Evolutionary conservation across 2,888 invertebrate genomes (phyloP), one percentile per base, ranked within the genome.

Genomic region (Auanema freiburgensis): DNA sequence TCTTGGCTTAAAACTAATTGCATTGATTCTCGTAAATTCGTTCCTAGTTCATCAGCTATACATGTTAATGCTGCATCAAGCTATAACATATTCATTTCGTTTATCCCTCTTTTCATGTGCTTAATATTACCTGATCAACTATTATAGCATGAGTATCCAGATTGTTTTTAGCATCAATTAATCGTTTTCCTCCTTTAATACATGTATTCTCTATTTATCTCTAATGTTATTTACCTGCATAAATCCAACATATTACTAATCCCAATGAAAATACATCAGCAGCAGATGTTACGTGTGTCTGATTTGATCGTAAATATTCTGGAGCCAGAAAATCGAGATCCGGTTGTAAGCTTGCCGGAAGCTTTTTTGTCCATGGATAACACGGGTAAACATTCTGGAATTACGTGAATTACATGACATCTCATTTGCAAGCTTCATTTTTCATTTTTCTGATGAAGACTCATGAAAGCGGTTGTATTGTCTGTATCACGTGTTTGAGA

Each of bases 221-320:
- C n/a, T n/a, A n/a, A n/a, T n/a, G n/a, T 24, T 40, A 54, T 63
- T 25, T 50, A 69, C 76, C 78, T 87, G 95, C 95, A 87, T 92
- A 96, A 63, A 96, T 89, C 64, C 94, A 89, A 84, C 92, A 92
- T 77, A 97, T 90, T 59, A 94, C 90, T 89, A 97, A 90, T 18
- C 96, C 97, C 74, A 97, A 87, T 0, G 95, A 93, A 86, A 91
- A 98, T 91, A 97, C 95, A 85, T 98, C 97, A 77, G 93, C 93
- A 51, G 91, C 88, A 59, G 91, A 90, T 84, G 91, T 92, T 1
- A 83, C 80, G 0, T 69, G 81, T 72, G 58, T 84, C 79, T 71
- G 77, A 53, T 61, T 65, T 1, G 74, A 65, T 8, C 67, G 88
- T 86, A 96, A 94, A 50, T 91, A 90, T 87, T 98, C 97, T 0